Percentiles rank a stretch among this genome's conserved stretches.
Evolutionary conservation across 2,888 invertebrate species (phyloP).

Genomic region (Drosophila neutralis): DNA sequence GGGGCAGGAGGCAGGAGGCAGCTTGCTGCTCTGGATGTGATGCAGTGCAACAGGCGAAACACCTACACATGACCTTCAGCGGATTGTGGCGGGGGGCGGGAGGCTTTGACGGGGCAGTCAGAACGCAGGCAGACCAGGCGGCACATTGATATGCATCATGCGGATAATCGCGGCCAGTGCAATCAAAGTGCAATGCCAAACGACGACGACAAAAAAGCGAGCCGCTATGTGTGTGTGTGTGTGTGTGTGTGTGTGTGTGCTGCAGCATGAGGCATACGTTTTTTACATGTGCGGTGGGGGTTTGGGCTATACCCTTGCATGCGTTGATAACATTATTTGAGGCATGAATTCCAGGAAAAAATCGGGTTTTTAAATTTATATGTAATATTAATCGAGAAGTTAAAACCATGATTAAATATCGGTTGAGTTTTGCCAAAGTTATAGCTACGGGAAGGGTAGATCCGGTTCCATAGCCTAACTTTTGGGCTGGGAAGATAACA

Average conservation of each 20-base stretch:
- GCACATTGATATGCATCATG: constrained; percentile 77
- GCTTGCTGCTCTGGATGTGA: constrained; percentile 4
- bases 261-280: constrained; percentile 7
- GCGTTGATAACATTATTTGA: neutral
- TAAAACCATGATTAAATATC: neutral
- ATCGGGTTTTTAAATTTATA: neutral
- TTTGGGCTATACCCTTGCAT: constrained; percentile 1
- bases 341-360: neutral
- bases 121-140: constrained; percentile 76
- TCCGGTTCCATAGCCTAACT: rapidly evolving
- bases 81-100: constrained; percentile 3
- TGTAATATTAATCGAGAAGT: neutral
- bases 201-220: constrained; percentile 46
- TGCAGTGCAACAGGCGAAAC: constrained; percentile 35
- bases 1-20: neutral
- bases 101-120: constrained; percentile 25
- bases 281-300: constrained; percentile 7
- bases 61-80: constrained; percentile 64
- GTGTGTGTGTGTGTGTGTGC: neutral
- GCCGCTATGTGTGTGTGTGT: neutral
- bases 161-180: constrained; percentile 79
- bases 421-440: neutral
- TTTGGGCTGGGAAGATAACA: neutral
- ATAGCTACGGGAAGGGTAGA: neutral
- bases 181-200: constrained; percentile 74